Evolutionary conservation across 2,113 vertebrate species (phyloP), one percentile per base, ranked within the genome.

Genomic region (Strix aluco): DNA sequence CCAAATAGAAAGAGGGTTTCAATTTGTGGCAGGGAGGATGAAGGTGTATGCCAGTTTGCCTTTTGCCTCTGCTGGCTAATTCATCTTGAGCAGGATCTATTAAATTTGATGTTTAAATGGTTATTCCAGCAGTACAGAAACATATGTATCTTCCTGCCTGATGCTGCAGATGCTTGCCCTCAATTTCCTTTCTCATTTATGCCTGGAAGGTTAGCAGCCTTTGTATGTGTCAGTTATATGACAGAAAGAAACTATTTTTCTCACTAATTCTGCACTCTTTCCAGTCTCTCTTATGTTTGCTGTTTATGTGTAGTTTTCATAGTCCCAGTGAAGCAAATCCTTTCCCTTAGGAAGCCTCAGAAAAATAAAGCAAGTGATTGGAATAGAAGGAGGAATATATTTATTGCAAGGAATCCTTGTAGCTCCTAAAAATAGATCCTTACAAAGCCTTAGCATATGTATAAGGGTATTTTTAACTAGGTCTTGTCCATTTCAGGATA

Each of bases 401-500:
- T 95, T 89, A 82, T 95, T 91, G 11, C 88, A 70, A 91, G 79
- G 90, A 94, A 91, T 94, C 91, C 94, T 93, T 90, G 40, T 77
- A 59, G 29, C 40, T 59, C 73, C 92, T 97, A 96, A 96, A 96
- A 94, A 97, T 88, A 97, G 91, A 71, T 46, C 44, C 93, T 95
- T 94, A 80, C 88, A 94, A 96, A 94, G 74, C 59, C n/a, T 69
- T 61, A 88, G 83, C 57, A 38, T 92, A 89, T 78, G 88, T 93
- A 81, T 77, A 71, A 34, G 57, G 21, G n/a, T 96, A 95, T 96
- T 96, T 97, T 95, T 96, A 85, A 95, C 91, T 67, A 44, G 52
- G 87, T 91, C 90, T 95, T 95, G 92, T 89, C 96, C 88, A 93
- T 96, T 97, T 96, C 93, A 90, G 94, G 96, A 90, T 92, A 91